Evolutionary conservation across 2,888 invertebrate species (phyloP), one percentile per base, ranked within the genome.

Genomic region (Branchipolynoe longqiensis): DNA sequence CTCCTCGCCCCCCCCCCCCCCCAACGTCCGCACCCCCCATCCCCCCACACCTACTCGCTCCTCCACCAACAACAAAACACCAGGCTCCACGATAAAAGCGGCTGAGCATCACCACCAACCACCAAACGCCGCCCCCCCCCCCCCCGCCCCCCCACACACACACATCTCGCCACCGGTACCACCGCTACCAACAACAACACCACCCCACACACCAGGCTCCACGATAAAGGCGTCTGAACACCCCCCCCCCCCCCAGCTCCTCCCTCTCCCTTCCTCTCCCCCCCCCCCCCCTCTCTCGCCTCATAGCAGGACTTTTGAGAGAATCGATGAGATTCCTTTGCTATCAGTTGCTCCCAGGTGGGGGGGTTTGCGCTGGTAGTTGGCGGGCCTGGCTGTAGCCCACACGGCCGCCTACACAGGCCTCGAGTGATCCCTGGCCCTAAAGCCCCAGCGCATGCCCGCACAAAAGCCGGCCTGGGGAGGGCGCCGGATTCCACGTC

Each of bases 261-360:
- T n/a, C n/a, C 58, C 8, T 18, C 58, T 25, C 8, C n/a, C 25
- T 25, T 58, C 58, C 58, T 25, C 58, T 31, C 28, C 62, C 1
- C 25, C 25, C 31, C 25, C 25, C 4, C 59, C 62, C 48, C 48
- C 18, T 48, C 25, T 69, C 25, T 62, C 12, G 25, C 12, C 12
- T 18, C 36, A 25, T 22, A 6, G 69, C 36, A 31, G 69, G 38
- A 69, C 69, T 69, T 69, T n/a, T 8, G 69, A 69, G 38, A 69
- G 69, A 69, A 69, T 69, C 69, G 69, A 69, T 69, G 69, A 69
- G 69, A 69, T 33, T 38, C 69, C n/a, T 69, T 69, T 69, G 69
- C 69, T 69, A 69, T 69, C 69, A 69, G 69, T 38, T 14, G 69
- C 38, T 38, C 69, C 69, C 69, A 69, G 69, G 69, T 69, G 69